A percentile compares a stretch with the other conserved stretches of the same genome.
Evolutionary conservation across 2,113 vertebrate genomes (phyloP).

Genomic region (Orcinus orca): DNA sequence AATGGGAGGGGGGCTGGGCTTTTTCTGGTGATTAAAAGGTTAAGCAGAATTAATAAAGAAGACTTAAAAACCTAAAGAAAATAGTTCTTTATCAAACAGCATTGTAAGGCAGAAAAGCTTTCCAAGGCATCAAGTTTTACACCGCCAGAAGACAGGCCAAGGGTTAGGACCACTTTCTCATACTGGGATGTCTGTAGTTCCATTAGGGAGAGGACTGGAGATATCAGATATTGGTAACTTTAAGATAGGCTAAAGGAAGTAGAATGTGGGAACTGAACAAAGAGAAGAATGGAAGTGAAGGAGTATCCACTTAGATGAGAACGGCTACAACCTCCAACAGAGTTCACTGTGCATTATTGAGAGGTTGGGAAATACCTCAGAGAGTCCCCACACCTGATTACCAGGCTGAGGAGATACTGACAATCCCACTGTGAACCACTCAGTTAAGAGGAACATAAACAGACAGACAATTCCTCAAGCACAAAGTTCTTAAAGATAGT

Average conservation of each 20-base stretch:
- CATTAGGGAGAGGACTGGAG: background rate
- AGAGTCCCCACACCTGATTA: background rate
- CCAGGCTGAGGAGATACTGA: background rate
- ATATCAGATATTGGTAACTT: background rate
- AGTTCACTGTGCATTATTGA: background rate
- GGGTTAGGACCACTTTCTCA: background rate
- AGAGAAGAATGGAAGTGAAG: background rate
- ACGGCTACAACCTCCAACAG: background rate
- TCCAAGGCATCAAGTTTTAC: background rate
- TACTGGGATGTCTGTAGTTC: background rate
- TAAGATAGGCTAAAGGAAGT: background rate
- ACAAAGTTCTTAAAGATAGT: background rate
- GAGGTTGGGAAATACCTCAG: background rate
- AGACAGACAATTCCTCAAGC: background rate
- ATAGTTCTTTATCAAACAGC: background rate
- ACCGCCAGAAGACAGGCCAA: background rate
- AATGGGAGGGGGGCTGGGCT: background rate
- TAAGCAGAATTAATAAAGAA: background rate
- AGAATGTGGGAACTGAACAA: background rate
- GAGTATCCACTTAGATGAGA: background rate
- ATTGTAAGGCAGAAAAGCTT: background rate
- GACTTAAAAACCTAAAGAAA: background rate
- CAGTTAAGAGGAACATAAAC: background rate
- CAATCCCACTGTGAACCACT: accelerated
- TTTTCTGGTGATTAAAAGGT: constrained; percentile 37